phyloP scores from a whole-genome alignment of 2,113 vertebrate species.

The Plotosus lineatus region DNA sequence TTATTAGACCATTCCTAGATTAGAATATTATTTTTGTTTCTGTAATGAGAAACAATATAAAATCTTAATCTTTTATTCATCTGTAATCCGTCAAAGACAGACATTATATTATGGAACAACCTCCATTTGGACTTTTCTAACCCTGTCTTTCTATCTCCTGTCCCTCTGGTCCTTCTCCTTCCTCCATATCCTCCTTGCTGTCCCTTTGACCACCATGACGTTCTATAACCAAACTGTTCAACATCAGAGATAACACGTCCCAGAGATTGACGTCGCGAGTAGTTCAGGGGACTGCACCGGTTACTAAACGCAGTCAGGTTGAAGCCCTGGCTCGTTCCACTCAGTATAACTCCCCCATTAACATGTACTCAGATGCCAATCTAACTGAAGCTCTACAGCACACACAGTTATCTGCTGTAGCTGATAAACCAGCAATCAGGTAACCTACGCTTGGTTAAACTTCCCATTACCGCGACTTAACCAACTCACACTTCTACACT shows the following conservation, averaged over 20 bases:
- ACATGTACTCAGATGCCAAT: conserved; percentile 50
- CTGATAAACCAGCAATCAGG: conserved; percentile 42
- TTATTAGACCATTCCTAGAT: conserved; percentile 62
- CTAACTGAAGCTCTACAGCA: conserved; percentile 47
- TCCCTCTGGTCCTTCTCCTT: conserved; percentile 25
- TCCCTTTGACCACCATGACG: conserved; percentile 29
- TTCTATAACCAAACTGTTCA: conserved; percentile 25
- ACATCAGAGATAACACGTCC: conserved; percentile 41
- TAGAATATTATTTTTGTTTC: conserved; percentile 5
- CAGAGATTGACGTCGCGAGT: conserved; percentile 40
- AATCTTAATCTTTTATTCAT: neutral
- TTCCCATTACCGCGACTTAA: neutral
- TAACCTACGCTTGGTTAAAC: conserved; percentile 38
- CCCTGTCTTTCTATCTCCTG: conserved; percentile 27
- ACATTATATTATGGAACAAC: neutral
- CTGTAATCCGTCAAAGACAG: neutral
- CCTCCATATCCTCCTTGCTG: conserved; percentile 15
- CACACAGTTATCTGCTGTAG: conserved; percentile 50
- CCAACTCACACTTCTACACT: conserved; percentile 1
- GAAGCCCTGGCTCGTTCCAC: conserved; percentile 24
- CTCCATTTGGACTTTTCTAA: conserved; percentile 34
- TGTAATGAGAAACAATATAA: neutral
- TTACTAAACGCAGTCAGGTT: conserved; percentile 30
- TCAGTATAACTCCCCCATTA: conserved; percentile 55
- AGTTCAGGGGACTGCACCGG: conserved; percentile 37